Percentiles rank a stretch among this genome's conserved stretches.
Conservation (phyloP, 37 sponge, comb jelly and placozoan genomes). For the Halisarca cf. caerulea region DNA sequence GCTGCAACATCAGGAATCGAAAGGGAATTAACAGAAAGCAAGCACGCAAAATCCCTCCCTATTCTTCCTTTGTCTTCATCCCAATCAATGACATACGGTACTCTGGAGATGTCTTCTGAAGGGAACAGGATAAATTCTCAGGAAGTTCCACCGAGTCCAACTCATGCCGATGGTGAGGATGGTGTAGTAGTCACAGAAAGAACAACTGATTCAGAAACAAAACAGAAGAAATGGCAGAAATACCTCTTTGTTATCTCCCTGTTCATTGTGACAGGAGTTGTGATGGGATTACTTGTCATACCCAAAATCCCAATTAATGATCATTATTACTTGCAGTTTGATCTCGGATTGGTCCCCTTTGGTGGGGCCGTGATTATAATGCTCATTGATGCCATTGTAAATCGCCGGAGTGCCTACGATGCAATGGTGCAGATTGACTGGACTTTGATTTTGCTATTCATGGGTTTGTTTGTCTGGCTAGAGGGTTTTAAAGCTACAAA, state of each 20-base stretch:
- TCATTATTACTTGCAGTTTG: constrained; percentile 37
- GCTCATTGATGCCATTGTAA: constrained; percentile 69
- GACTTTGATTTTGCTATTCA: constrained; percentile 87
- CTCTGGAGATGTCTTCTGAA: not conserved
- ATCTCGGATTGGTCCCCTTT: constrained; percentile 80
- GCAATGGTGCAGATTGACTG: constrained; percentile 85
- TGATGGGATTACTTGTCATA: not conserved
- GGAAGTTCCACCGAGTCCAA: not conserved
- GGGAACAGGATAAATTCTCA: not conserved
- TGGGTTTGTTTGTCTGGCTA: constrained; percentile 86
- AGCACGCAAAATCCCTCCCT: not conserved
- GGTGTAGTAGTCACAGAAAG: not conserved
- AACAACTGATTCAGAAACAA: not conserved
- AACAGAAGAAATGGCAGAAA: not conserved
- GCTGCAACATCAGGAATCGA: too few relatives aligned
- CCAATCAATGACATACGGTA: too few relatives aligned
- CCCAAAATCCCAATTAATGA: not conserved
- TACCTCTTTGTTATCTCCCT: not conserved
- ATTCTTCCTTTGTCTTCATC: not conserved
- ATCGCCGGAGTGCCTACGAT: constrained; percentile 57
- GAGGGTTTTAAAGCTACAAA: constrained; percentile 79
- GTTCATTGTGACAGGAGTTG: not conserved
- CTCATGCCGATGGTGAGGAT: not conserved
- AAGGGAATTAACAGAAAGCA: not conserved
- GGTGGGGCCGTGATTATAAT: constrained; percentile 69